Evolutionary conservation across 1,140 invertebrate species (phyloP).

Genomic region (Augochlora pura): DNA sequence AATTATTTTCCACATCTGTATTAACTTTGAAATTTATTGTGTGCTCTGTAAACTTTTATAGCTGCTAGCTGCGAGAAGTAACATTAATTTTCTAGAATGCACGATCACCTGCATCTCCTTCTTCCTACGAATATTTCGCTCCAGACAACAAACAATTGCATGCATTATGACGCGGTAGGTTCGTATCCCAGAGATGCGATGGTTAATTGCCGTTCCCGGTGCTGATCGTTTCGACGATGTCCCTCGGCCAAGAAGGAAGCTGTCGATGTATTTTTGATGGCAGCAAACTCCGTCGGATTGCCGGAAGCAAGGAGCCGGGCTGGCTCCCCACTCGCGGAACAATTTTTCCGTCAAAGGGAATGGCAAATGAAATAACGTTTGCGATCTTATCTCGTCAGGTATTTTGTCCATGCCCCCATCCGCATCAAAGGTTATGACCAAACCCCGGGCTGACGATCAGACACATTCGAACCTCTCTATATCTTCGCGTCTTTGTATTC

Average conservation of each 20-base stretch:
- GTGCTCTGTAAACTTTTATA: no score
- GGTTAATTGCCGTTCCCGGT: neutral
- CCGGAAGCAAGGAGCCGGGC: slow-evolving; percentile 48
- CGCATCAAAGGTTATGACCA: slow-evolving; percentile 66
- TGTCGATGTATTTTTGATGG: slow-evolving; percentile 60
- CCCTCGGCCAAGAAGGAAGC: neutral
- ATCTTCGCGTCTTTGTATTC: no score
- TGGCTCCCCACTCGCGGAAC: slow-evolving; percentile 54
- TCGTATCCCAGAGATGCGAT: no score
- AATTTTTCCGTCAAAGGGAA: slow-evolving; percentile 66
- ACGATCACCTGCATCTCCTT: no score
- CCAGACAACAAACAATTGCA: neutral
- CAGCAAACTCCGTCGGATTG: slow-evolving; percentile 35
- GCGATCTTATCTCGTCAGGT: slow-evolving; percentile 66
- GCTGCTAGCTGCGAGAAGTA: no score
- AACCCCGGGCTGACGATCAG: slow-evolving; percentile 61
- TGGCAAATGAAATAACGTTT: slow-evolving; percentile 66
- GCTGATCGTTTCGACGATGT: neutral
- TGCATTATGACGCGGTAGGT: no score
- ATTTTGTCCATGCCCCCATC: slow-evolving; percentile 64
- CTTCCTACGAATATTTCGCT: no score
- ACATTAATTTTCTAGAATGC: no score
- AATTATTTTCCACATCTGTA: no score
- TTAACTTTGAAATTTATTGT: no score
- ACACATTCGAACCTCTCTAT: slow-evolving; percentile 5